Evolutionary conservation across 2,888 invertebrate species (phyloP).

Genomic region (Thecocarcelia acutangulata): DNA sequence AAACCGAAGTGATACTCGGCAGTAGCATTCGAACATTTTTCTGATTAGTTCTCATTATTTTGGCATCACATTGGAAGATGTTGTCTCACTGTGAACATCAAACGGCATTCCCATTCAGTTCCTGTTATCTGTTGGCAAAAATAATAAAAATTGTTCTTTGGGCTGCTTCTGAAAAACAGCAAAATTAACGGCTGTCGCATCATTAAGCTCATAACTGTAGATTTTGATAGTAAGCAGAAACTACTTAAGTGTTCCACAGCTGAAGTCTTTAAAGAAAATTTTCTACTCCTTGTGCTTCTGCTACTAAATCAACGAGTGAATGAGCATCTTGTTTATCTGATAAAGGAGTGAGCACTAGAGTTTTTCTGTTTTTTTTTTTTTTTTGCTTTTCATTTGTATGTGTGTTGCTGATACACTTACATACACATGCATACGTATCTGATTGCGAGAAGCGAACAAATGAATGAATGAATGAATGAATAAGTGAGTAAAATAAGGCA

Average conservation of each 20-base stretch:
- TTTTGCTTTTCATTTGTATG: background rate
- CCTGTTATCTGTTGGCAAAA: no score
- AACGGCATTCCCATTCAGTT: no score
- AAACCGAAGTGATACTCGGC: no score
- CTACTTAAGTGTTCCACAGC: background rate
- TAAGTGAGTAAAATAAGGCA: constrained; percentile 39
- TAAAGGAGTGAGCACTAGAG: constrained; percentile 34
- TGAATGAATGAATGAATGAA: constrained; percentile 45
- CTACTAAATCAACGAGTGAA: constrained; percentile 44
- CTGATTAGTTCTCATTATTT: no score
- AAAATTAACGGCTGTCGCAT: background rate
- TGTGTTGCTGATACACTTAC: constrained; percentile 11
- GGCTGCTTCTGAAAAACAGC: no score
- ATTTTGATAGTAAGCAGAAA: background rate
- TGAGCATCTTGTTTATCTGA: constrained; percentile 48
- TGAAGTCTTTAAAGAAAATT: constrained; percentile 9
- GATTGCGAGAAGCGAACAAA: constrained; percentile 31
- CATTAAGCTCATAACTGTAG: background rate
- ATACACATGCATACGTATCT: background rate
- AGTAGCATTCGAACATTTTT: no score
- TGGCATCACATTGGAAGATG: no score
- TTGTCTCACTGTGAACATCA: no score
- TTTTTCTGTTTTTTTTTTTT: background rate
- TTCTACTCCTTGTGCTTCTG: constrained; percentile 12
- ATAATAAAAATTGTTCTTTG: no score